Percentiles rank a stretch among this genome's conserved stretches.
Evolutionary conservation across 2,797 vertebrate genomes (phyloP).

Genomic region (Aselliscus stoliczkanus): DNA sequence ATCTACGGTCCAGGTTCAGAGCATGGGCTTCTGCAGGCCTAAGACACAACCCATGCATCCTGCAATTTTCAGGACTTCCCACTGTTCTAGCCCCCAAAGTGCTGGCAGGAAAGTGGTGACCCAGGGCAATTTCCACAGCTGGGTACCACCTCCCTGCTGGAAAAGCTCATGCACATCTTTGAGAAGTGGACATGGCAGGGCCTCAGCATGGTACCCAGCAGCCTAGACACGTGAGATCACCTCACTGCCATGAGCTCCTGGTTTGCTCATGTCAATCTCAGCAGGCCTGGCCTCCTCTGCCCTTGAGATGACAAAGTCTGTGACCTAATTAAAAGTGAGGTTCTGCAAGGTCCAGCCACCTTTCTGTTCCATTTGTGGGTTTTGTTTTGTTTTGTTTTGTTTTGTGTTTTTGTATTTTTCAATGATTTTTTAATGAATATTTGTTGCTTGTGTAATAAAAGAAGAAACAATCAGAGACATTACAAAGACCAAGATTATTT

Average conservation of each 20-base stretch:
- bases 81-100: neutral
- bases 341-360: neutral
- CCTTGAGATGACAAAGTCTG: neutral
- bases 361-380: neutral
- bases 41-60: neutral
- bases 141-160: neutral
- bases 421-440: neutral
- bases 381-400: too few species aligned
- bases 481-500: neutral
- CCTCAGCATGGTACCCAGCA: neutral
- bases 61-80: neutral
- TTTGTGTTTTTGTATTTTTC: neutral
- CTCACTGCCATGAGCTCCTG: rapidly evolving
- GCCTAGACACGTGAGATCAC: rapidly evolving
- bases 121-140: neutral
- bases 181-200: rapidly evolving
- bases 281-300: rapidly evolving
- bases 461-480: neutral
- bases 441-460: neutral
- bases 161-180: neutral
- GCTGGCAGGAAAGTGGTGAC: neutral
- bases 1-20: neutral
- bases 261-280: neutral
- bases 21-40: too few species aligned
- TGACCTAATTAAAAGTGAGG: neutral